Evolutionary conservation across 2,797 vertebrate genomes (phyloP).

Genomic region (Neosilurus mollespiculum): DNA sequence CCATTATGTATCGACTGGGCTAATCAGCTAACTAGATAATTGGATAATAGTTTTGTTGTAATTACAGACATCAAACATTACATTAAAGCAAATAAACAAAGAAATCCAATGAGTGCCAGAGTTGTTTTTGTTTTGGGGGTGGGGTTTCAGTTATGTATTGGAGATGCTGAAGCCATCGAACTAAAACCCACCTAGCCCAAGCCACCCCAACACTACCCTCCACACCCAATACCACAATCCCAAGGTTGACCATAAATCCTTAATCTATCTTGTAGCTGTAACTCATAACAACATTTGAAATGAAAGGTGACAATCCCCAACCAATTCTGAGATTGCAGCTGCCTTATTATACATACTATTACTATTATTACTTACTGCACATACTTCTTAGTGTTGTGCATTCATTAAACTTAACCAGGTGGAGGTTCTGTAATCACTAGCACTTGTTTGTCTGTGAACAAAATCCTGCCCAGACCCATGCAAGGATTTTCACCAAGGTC

Average conservation of each 20-base stretch:
- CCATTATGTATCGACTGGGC: conserved; percentile 20
- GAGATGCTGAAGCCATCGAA: background rate
- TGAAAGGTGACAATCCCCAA: background rate
- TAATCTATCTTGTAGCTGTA: background rate
- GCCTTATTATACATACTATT: background rate
- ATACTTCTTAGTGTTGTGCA: too few relatives aligned
- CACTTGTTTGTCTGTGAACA: too few relatives aligned
- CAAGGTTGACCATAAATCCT: background rate
- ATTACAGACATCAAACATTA: conserved; percentile 18
- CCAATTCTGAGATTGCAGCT: background rate
- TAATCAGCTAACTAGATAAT: conserved; percentile 27
- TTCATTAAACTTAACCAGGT: too few relatives aligned
- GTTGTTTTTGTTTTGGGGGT: background rate
- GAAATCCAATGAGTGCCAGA: conserved; percentile 27
- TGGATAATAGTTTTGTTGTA: conserved; percentile 16
- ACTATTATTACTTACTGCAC: too few relatives aligned
- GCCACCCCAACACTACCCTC: background rate
- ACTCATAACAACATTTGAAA: background rate
- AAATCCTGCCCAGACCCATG: too few relatives aligned
- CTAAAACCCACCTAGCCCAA: background rate
- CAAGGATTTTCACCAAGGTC: too few relatives aligned
- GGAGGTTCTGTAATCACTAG: too few relatives aligned
- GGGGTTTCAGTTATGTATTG: too few relatives aligned
- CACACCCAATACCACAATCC: background rate
- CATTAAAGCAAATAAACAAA: background rate